Evolutionary conservation across 1,140 invertebrate genomes (phyloP).

Genomic region (Camponotus floridanus): DNA sequence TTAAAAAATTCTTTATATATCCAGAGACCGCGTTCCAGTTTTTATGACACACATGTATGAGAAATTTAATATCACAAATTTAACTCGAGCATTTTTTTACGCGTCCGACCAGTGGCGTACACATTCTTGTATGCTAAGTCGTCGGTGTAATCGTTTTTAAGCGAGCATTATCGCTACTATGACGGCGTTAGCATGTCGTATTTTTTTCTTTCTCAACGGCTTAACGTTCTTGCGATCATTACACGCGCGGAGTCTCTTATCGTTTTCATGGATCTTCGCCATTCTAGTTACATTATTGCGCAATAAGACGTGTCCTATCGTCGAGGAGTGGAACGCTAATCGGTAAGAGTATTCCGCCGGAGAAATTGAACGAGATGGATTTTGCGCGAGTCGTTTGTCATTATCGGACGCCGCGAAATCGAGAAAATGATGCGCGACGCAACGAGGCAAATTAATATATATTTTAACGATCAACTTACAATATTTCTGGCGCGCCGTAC

Average conservation of each 20-base stretch:
- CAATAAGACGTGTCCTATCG: constrained; percentile 20
- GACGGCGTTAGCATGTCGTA: constrained; percentile 72
- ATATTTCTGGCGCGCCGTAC: constrained; percentile 22
- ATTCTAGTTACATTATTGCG: constrained; percentile 61
- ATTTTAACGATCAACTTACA: constrained; percentile 27
- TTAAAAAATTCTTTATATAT: background rate
- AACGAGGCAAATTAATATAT: constrained; percentile 21
- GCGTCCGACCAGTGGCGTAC: constrained; percentile 49
- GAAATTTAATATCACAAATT: constrained; percentile 68
- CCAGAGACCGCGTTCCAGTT: constrained; percentile 26
- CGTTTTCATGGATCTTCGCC: constrained; percentile 59
- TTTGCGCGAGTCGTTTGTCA: background rate
- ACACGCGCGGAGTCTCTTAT: constrained; percentile 62
- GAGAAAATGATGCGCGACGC: background rate
- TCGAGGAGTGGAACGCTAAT: background rate
- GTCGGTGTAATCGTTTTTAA: constrained; percentile 68
- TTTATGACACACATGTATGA: constrained; percentile 39
- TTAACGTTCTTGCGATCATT: constrained; percentile 69
- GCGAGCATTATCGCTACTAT: constrained; percentile 69
- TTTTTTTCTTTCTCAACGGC: constrained; percentile 65
- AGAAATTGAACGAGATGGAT: constrained; percentile 1
- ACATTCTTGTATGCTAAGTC: constrained; percentile 57
- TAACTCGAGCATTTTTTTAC: constrained; percentile 61
- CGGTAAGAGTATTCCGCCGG: background rate
- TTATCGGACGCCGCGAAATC: background rate